These are phyloP conservation scores for Philhelius pedissequus DNA, from an alignment of 2,888 invertebrate species.

Conservation along the genomic window DNA sequence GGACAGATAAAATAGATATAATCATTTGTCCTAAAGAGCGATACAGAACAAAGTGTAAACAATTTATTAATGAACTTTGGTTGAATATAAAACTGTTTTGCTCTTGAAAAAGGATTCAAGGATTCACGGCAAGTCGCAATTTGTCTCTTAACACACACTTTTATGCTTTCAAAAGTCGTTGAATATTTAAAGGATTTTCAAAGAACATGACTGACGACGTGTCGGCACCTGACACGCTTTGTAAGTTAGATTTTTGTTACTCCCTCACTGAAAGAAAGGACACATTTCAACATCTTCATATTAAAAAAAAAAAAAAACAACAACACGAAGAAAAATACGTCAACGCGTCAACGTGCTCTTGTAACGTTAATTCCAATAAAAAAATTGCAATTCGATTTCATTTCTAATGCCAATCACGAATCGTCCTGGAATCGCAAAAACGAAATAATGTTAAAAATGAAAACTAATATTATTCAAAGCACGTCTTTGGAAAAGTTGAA, in stretches of 20 bases:
- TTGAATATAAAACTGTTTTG: not conserved
- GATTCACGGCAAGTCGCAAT: not conserved
- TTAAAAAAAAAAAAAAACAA: constrained; percentile 17
- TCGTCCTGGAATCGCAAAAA: constrained; percentile 2
- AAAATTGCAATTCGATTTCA: constrained; percentile 46
- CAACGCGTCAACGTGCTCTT: constrained; percentile 28
- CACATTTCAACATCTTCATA: not conserved
- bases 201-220: not conserved
- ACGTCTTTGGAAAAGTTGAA: constrained; percentile 8
- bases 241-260: constrained; percentile 10
- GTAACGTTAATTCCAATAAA: constrained; percentile 37
- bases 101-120: not conserved
- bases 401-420: constrained; percentile 57
- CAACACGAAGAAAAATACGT: constrained; percentile 12
- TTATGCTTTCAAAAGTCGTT: not conserved
- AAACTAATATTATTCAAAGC: constrained; percentile 29
- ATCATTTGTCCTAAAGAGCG: not conserved
- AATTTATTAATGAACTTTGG: not conserved
- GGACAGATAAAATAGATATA: not conserved
- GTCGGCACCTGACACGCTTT: constrained; percentile 27
- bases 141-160: not conserved
- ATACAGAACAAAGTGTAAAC: not conserved
- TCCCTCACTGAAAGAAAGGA: not conserved
- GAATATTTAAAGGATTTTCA: constrained; percentile 32
- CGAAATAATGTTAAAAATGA: not conserved